Evolutionary conservation across 2,888 invertebrate species (phyloP), one percentile per base, ranked within the genome.

Genomic region (Barypeithes pellucidus): DNA sequence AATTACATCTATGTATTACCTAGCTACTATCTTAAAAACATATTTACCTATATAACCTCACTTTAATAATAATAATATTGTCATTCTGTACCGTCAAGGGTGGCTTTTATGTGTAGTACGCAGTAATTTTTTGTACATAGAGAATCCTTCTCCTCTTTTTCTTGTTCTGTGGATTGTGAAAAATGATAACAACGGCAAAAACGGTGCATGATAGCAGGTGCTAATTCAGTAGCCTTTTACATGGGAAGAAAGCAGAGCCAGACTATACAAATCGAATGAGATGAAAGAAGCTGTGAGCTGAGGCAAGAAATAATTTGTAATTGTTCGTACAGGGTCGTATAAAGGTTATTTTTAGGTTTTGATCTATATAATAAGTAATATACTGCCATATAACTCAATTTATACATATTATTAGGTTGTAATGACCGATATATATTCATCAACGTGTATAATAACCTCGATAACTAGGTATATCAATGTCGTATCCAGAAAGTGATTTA

Each of bases 1-100:
- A 29, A 29, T 29, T 29, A 29, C 29, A n/a, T n/a, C n/a, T n/a
- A n/a, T n/a, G n/a, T n/a, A n/a, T n/a, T n/a, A n/a, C n/a, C n/a
- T n/a, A n/a, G n/a, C n/a, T 29, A 5, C 8, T 7, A 18, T 3
- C 16, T 47, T 47, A 9, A 47, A 18, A 18, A 47, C 18, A 47
- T 45, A 18, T 20, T 3, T 9, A 43, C 16, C 39, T 29, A 33
- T 63, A 60, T 70, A 69, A 73, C 69, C 69, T 73, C 69, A 69
- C 59, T 59, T 70, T 63, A 52, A 14, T 5, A 24, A 2, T n/a
- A n/a, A n/a, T n/a, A n/a, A n/a, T n/a, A n/a, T n/a, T n/a, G n/a
- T n/a, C n/a, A n/a, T n/a, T n/a, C n/a, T n/a, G n/a, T n/a, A n/a
- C n/a, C n/a, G n/a, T n/a, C n/a, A 24, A 24, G 24, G 24, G 24